Evolutionary conservation across 1,140 invertebrate species (phyloP).

Genomic region (Marisa cornuarietis): DNA sequence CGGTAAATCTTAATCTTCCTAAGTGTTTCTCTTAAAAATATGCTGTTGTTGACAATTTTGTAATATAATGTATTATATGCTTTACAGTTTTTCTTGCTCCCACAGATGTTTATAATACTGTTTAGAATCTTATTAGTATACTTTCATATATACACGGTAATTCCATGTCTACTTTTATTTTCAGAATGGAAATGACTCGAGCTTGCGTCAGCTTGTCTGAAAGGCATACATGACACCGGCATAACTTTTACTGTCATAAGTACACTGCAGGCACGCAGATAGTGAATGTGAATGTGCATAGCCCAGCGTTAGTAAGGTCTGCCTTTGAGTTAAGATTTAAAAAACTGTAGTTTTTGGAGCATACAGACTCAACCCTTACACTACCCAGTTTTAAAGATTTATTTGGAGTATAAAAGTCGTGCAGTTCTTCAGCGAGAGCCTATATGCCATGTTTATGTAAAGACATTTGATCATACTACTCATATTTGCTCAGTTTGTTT

Average conservation of each 20-base stretch:
- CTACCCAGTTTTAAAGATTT: no score
- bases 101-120: no score
- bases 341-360: no score
- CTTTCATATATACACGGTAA: neutral
- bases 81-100: no score
- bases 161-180: neutral
- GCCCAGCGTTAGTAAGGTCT: neutral
- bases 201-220: neutral
- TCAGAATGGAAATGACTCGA: slow-evolving; percentile 22
- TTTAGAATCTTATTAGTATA: neutral
- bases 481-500: no score
- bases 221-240: neutral
- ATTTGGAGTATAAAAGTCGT: no score
- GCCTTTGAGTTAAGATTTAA: no score
- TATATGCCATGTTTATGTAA: neutral
- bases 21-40: neutral
- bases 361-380: neutral
- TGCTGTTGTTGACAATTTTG: neutral
- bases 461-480: no score
- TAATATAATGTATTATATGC: no score
- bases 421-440: neutral
- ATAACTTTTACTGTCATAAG: no score
- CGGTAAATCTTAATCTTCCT: no score
- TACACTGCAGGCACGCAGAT: neutral
- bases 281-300: neutral